Evolutionary conservation across 2,888 invertebrate genomes (phyloP).

Genomic region (Danaus chrysippus): DNA sequence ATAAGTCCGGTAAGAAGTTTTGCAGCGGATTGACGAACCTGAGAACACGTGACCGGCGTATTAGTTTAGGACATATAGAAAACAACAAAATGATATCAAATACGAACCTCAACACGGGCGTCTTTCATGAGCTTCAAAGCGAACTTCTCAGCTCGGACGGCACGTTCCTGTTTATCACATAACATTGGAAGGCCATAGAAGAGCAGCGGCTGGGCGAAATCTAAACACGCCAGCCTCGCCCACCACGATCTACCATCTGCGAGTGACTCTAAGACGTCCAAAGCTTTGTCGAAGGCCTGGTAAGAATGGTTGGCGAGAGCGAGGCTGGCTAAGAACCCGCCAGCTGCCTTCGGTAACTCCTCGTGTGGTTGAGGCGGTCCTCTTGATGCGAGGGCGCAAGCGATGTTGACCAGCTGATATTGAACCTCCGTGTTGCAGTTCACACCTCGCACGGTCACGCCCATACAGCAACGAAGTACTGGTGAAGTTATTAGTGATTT

Average conservation of each 20-base stretch:
- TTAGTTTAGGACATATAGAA: not conserved
- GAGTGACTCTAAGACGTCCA: constrained; percentile 68
- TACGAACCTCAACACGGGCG: constrained; percentile 80
- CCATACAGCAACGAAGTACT: constrained; percentile 64
- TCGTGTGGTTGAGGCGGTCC: constrained; percentile 82
- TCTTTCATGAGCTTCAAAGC: constrained; percentile 85
- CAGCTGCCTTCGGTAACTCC: constrained; percentile 84
- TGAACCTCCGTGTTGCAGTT: constrained; percentile 72
- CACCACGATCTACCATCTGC: constrained; percentile 81
- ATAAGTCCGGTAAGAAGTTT: constrained; percentile 91
- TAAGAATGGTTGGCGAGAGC: constrained; percentile 81
- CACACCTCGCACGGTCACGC: constrained; percentile 60
- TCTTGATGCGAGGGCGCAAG: constrained; percentile 87
- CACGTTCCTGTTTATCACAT: constrained; percentile 59
- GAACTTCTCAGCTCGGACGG: constrained; percentile 79
- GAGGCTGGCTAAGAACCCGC: constrained; percentile 82
- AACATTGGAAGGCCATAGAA: constrained; percentile 86
- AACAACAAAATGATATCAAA: not conserved
- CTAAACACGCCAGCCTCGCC: constrained; percentile 81
- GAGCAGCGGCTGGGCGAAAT: constrained; percentile 84
- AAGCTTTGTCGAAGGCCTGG: constrained; percentile 77
- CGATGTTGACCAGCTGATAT: constrained; percentile 79
- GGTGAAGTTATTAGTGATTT: not conserved
- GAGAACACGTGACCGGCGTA: not conserved
- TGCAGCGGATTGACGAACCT: constrained; percentile 89